phyloP scores from a whole-genome alignment of 2,797 vertebrate genomes.

The Falco naumanni region DNA sequence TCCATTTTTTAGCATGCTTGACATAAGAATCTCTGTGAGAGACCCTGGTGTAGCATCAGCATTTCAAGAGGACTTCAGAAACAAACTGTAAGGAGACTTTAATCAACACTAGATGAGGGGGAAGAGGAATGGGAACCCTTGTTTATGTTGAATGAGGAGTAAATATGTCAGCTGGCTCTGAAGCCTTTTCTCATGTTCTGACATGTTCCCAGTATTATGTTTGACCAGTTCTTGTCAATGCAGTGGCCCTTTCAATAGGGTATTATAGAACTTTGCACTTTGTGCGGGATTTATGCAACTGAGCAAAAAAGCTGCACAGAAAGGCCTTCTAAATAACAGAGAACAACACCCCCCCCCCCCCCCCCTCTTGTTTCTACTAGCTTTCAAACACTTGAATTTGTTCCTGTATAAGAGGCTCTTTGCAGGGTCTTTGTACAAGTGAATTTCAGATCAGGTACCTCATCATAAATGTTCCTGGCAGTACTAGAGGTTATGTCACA shows the following conservation, averaged over 20 bases:
- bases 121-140: not conserved
- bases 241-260: not conserved
- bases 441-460: not conserved
- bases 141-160: not conserved
- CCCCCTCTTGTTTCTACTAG: not conserved
- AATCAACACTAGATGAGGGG: not conserved
- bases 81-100: not conserved
- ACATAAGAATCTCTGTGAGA: not conserved
- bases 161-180: not conserved
- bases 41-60: not conserved
- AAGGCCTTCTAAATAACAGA: not conserved
- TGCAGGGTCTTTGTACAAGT: not conserved
- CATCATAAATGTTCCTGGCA: not conserved
- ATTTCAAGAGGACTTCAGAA: not conserved
- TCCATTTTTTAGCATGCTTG: not conserved
- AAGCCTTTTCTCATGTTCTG: not conserved
- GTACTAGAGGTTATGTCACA: not conserved
- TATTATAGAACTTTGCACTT: not conserved
- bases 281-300: not conserved
- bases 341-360: rapidly evolving
- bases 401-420: not conserved
- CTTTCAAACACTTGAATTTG: not conserved
- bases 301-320: not conserved
- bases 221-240: not conserved
- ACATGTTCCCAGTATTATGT: not conserved